A percentile compares a stretch with the other conserved stretches of the same genome.
Evolutionary conservation across 2,888 invertebrate genomes (phyloP).

Genomic region (Caenorhabditis macrosperma): DNA sequence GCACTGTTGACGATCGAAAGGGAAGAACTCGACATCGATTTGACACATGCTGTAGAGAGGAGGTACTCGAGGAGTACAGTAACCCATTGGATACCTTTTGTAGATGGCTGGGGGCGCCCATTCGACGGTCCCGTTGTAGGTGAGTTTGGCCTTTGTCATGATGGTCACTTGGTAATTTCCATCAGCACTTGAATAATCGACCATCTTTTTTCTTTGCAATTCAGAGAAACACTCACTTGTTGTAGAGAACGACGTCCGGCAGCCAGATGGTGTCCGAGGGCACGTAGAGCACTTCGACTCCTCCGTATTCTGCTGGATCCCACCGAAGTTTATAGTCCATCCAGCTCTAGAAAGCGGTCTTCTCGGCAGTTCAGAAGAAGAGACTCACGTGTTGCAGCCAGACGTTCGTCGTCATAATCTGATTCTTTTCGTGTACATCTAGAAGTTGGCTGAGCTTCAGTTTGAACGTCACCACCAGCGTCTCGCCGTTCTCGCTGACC

Average conservation of each 20-base stretch:
- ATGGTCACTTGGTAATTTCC: slow-evolving; percentile 81
- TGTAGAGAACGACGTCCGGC: slow-evolving; percentile 80
- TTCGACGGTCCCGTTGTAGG: slow-evolving; percentile 79
- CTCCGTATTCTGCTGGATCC: slow-evolving; percentile 80
- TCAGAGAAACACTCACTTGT: slow-evolving; percentile 73
- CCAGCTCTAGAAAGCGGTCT: slow-evolving; percentile 76
- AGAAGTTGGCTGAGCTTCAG: slow-evolving; percentile 87
- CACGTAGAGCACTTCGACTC: slow-evolving; percentile 80
- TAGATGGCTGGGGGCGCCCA: slow-evolving; percentile 81
- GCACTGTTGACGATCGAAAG: slow-evolving; percentile 80
- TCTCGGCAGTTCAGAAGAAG: neutral
- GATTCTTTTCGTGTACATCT: slow-evolving; percentile 82
- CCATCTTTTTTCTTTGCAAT: neutral
- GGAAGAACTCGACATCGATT: slow-evolving; percentile 80
- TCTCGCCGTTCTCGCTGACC: slow-evolving; percentile 83
- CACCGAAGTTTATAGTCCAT: slow-evolving; percentile 80
- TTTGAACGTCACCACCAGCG: slow-evolving; percentile 82
- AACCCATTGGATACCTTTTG: slow-evolving; percentile 76
- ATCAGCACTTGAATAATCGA: slow-evolving; percentile 78
- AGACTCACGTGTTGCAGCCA: slow-evolving; percentile 80
- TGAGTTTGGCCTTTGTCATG: slow-evolving; percentile 80
- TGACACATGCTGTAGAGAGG: slow-evolving; percentile 81
- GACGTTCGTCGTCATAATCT: slow-evolving; percentile 80
- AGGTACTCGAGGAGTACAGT: too few species aligned
- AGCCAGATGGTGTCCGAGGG: slow-evolving; percentile 80